Evolutionary conservation across 2,113 vertebrate species (phyloP), one percentile per base, ranked within the genome.

Genomic region (Speoplatyrhinus poulsoni): DNA sequence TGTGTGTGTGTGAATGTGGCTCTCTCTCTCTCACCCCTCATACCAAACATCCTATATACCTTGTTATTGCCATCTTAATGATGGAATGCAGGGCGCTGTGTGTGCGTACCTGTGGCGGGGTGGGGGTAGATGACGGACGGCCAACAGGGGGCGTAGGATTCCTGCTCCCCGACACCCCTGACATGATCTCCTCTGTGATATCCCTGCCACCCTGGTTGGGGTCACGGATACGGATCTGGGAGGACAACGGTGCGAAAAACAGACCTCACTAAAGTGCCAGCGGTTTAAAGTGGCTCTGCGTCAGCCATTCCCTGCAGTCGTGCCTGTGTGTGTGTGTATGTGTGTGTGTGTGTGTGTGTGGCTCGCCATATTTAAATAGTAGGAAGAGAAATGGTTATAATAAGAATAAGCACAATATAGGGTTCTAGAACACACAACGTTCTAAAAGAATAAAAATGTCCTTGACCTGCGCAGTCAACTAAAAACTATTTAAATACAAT

Each of bases 131-230:
- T 49, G 90, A 92, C 41, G 96, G 94, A 62, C 94, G 92, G 17
- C 93, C 90, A 0, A 94, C 93, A 69, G 97, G 97, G 59, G 97
- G 97, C 0, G 97, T 98, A 59, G 96, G 95, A 86, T 98, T 98
- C 82, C 97, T 93, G 91, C 97, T 99, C 79, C 97, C 96, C 72
- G 95, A 94, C 53, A 88, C 90, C 67, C 95, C 93, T n/a, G 96
- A 96, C 98, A 99, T 96, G 76, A 99, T 99, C 88, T 99, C 98
- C 77, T 99, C 98, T 0, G 98, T 99, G 90, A 99, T 97, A 73
- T 99, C 98, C 90, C 92, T 96, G 79, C 98, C 98, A 26, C 96
- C 97, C 86, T 98, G 98, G 90, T 96, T 99, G 68, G 97, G 98
- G 91, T 99, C 98, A 62, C 98, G 93, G 88, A 99, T 99, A 85